Evolutionary conservation across 1,140 invertebrate genomes (phyloP).

Genomic region (Drosophila tsacasi): DNA sequence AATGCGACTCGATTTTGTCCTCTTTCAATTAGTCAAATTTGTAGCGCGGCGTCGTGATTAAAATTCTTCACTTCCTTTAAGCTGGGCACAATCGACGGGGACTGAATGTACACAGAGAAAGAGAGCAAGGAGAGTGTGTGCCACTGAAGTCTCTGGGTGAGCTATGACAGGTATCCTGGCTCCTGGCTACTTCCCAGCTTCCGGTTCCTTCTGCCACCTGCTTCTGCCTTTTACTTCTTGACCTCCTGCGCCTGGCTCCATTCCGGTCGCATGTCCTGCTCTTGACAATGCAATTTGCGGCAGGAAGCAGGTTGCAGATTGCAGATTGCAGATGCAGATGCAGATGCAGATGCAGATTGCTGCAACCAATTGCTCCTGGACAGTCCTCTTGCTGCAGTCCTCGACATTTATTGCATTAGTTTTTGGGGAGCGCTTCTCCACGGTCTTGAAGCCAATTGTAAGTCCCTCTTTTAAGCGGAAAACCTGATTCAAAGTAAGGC

Average conservation of each 20-base stretch:
- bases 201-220: neutral
- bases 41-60: slow-evolving; percentile 42
- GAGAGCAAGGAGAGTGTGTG: neutral
- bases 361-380: slow-evolving; percentile 11
- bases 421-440: slow-evolving; percentile 25
- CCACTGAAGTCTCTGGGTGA: too few species aligned
- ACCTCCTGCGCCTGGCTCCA: slow-evolving; percentile 16
- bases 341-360: slow-evolving; percentile 13
- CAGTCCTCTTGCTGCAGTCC: neutral
- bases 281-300: slow-evolving; percentile 69
- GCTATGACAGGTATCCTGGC: neutral
- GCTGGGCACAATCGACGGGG: neutral
- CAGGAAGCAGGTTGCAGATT: slow-evolving; percentile 18
- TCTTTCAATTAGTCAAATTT: slow-evolving; percentile 61
- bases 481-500: neutral
- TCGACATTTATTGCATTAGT: slow-evolving; percentile 64
- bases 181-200: neutral
- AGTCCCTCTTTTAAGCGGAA: too few species aligned
- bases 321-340: slow-evolving; percentile 3
- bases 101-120: too few species aligned
- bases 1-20: slow-evolving; percentile 28
- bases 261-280: slow-evolving; percentile 38
- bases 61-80: slow-evolving; percentile 26
- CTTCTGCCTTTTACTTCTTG: neutral
- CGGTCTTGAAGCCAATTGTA: too few species aligned